These are phyloP conservation scores for Drosophila repletoides DNA, from an alignment of 1,140 invertebrate genomes.

Conservation along the genomic window DNA sequence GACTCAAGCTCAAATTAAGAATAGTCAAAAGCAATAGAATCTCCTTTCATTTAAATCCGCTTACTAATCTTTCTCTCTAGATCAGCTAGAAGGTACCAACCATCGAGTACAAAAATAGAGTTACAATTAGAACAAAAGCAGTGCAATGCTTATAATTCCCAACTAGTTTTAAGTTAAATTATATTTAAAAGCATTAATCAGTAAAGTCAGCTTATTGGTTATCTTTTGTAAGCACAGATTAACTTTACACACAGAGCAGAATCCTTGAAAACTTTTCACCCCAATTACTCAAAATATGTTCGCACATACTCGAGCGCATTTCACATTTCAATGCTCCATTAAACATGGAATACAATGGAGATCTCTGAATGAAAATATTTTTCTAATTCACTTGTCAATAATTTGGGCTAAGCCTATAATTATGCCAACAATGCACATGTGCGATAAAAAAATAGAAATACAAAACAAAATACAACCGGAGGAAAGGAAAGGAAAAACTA, in stretches of 20 bases:
- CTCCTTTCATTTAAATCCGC: too few relatives aligned
- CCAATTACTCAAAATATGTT: constrained; percentile 18
- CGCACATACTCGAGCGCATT: constrained; percentile 26
- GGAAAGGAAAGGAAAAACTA: constrained; percentile 3
- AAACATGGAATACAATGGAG: constrained; percentile 13
- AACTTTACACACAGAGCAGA: constrained; percentile 3
- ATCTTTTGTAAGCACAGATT: constrained; percentile 10
- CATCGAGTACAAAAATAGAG: too few relatives aligned
- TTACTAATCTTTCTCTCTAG: too few relatives aligned
- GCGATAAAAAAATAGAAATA: constrained; percentile 8
- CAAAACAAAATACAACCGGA: neutral
- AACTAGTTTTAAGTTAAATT: neutral
- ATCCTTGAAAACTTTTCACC: constrained; percentile 14
- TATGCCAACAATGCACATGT: constrained; percentile 65
- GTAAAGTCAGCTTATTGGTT: neutral
- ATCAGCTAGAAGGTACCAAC: too few relatives aligned
- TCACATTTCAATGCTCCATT: constrained; percentile 38
- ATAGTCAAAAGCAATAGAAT: too few relatives aligned
- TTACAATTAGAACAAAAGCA: too few relatives aligned
- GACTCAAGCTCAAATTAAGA: too few relatives aligned
- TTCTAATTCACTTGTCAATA: constrained; percentile 75
- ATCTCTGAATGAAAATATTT: constrained; percentile 40
- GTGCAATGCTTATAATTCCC: too few relatives aligned
- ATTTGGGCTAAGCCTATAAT: constrained; percentile 68
- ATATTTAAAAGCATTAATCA: neutral